Percentiles rank a stretch among this genome's conserved stretches.
Conservation (phyloP, 2,797 vertebrate genomes). For the Eurystomus glaucurus region DNA sequence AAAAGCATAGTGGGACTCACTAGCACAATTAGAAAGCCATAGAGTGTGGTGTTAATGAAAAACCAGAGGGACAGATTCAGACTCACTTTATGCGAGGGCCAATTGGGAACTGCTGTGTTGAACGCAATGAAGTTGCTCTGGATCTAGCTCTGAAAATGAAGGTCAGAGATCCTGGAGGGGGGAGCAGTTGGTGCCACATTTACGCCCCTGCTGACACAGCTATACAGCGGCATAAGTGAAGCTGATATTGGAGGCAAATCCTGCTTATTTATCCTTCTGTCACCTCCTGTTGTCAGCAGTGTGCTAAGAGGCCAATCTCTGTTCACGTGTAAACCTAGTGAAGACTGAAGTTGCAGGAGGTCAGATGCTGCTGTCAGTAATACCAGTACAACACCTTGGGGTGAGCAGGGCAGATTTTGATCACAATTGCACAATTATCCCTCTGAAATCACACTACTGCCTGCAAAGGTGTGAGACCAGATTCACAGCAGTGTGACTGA, state of each 20-base stretch:
- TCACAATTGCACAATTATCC: neutral
- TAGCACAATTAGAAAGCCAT: neutral
- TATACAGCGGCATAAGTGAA: neutral
- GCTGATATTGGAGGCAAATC: neutral
- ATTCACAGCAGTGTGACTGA: neutral
- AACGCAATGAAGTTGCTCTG: neutral
- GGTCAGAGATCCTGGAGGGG: neutral
- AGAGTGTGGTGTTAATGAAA: neutral
- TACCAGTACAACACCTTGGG: neutral
- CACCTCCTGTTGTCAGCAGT: neutral
- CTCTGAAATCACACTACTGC: neutral
- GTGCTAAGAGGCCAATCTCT: accelerated
- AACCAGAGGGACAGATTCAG: neutral
- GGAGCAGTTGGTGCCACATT: neutral
- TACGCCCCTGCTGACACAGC: neutral
- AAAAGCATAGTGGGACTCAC: neutral
- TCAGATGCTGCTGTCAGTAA: neutral
- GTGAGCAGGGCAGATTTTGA: neutral
- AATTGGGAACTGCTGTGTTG: neutral
- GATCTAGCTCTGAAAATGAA: neutral
- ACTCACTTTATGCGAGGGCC: neutral
- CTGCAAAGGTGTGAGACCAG: neutral
- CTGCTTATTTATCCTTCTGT: neutral
- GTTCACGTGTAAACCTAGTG: neutral
- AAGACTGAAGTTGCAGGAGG: neutral